phyloP scores from a whole-genome alignment of 2,888 invertebrate genomes.

The Cephus rjabovi region DNA sequence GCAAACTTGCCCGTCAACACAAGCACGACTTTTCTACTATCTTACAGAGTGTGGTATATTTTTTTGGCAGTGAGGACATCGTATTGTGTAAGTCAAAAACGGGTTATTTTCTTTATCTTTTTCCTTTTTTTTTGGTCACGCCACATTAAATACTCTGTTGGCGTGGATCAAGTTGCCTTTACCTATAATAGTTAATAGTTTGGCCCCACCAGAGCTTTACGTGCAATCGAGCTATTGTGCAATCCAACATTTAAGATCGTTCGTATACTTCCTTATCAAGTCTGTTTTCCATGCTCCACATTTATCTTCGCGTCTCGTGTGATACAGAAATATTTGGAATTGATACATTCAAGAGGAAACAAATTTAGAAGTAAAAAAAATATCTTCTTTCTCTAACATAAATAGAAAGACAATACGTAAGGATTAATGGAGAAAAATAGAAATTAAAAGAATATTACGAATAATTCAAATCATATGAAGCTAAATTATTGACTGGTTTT shows the following conservation, averaged over 20 bases:
- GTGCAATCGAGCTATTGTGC: conserved; percentile 35
- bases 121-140: conserved; percentile 24
- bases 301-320: not conserved
- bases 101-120: conserved; percentile 33
- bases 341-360: not conserved
- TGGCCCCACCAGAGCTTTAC: conserved; percentile 61
- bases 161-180: conserved; percentile 32
- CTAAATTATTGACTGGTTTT: conserved; percentile 5
- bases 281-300: not conserved
- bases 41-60: conserved; percentile 45
- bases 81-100: conserved; percentile 49
- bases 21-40: conserved; percentile 37
- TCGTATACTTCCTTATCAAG: not conserved
- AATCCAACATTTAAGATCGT: not conserved
- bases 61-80: conserved; percentile 63
- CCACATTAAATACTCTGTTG: conserved; percentile 22
- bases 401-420: not conserved
- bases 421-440: not conserved
- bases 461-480: not conserved
- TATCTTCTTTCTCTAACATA: not conserved
- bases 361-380: not conserved
- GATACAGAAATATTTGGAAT: not conserved
- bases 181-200: conserved; percentile 45
- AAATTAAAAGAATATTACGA: conserved; percentile 7
- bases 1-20: conserved; percentile 41